Evolutionary conservation across 2,797 vertebrate genomes (phyloP), one percentile per base, ranked within the genome.

Genomic region (Octomys mimax): DNA sequence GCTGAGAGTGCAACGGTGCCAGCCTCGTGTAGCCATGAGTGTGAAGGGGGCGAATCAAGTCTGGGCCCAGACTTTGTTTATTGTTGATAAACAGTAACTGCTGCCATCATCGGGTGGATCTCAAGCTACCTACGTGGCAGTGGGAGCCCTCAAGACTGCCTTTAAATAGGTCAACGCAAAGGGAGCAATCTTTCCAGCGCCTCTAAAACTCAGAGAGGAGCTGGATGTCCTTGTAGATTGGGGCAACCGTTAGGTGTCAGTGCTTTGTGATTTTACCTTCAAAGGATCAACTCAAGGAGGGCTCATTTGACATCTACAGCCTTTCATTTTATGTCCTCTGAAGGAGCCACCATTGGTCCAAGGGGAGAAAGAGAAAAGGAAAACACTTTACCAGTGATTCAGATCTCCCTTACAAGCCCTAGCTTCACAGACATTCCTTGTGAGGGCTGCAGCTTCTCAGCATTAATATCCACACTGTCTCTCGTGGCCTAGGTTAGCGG

Each of bases 221-320:
- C 59, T 79, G 9, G 21, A 36, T 16, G 64, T 31, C 95, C 71
- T 87, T 49, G 19, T 39, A 18, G 46, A 13, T 77, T 46, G 16
- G 73, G 42, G 59, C 16, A 49, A 54, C 84, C 49, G 71, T 73
- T 75, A 31, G 61, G 13, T 16, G 57, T 31, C 68, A 46, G 42
- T 78, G 75, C 59, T 93, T 86, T 75, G 61, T 66, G 39, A 68
- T 75, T 75, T 87, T 42, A 78, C 36, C 81, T 93, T 75, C 22
- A 92, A 73, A 70, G 21, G 11, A 33, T 33, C 28, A 36, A 28
- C 8, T 54, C 21, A 94, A 79, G 33, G 28, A 6, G 78, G 28
- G 24, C 52, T 73, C 57, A 46, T 66, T 59, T 86, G 61, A 36
- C 6, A n/a, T 11, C 42, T 31, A 33, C n/a, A 46, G 28, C 31